Conservation (phyloP, 2,113 vertebrate genomes). For the Indicator indicator region DNA sequence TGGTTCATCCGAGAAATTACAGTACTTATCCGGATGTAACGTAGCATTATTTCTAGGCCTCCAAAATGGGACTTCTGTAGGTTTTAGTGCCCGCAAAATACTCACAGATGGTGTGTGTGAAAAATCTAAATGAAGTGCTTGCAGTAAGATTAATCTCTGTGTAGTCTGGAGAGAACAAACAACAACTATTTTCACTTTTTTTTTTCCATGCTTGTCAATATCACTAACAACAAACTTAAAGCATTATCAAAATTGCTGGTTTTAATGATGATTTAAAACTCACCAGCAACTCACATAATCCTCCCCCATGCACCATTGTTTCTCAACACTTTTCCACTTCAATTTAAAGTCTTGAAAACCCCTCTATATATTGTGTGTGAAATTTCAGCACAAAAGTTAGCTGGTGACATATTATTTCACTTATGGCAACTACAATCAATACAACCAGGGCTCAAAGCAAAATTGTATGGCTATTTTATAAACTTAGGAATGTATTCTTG, state of each 20-base stretch:
- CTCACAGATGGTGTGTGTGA: not conserved
- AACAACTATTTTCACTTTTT: not conserved
- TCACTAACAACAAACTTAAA: not conserved
- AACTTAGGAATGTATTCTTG: not conserved
- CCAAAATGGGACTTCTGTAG: not conserved
- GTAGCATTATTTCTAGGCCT: not conserved
- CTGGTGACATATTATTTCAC: not conserved
- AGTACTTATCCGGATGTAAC: not conserved
- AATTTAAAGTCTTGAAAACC: not conserved
- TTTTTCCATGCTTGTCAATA: not conserved
- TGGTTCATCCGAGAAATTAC: not conserved
- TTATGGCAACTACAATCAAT: fast-evolving
- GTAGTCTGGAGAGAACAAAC: not conserved
- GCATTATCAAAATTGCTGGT: not conserved
- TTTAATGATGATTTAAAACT: not conserved
- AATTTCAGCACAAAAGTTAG: not conserved
- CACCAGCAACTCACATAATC: not conserved
- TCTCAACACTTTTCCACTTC: not conserved
- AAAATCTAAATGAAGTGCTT: not conserved
- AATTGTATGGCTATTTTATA: conserved; percentile 9
- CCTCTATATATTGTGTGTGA: not conserved
- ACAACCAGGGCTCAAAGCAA: not conserved
- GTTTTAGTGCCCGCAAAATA: not conserved
- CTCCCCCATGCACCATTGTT: not conserved
- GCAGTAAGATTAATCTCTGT: not conserved